Conservation (phyloP, 2,888 invertebrate species). For the Ganaspis brasiliensis region DNA sequence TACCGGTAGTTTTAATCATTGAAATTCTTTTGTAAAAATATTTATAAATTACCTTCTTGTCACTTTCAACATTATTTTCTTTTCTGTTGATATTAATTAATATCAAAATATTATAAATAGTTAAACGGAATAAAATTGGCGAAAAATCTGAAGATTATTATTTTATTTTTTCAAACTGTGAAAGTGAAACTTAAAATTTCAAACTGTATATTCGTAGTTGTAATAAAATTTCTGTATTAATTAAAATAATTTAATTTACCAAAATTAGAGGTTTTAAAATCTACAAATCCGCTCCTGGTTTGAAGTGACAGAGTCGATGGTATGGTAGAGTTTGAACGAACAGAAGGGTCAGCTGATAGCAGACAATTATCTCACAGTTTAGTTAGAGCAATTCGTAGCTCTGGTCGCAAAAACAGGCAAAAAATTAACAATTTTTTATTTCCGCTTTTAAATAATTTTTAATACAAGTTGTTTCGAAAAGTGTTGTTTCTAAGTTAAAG, state of each 20-base stretch:
- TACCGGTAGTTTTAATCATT: background rate
- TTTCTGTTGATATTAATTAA: no score
- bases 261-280: background rate
- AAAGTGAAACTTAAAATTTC: no score
- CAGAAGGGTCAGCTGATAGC: constrained; percentile 71
- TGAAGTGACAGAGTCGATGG: constrained; percentile 37
- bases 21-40: no score
- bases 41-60: no score
- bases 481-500: background rate
- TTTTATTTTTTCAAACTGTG: no score
- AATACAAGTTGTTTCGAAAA: background rate
- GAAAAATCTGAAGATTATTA: no score
- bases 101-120: no score
- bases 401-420: constrained; percentile 2
- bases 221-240: no score
- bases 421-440: background rate
- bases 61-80: no score
- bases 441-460: background rate
- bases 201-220: no score
- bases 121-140: no score
- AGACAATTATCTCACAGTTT: constrained; percentile 69
- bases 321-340: constrained; percentile 40
- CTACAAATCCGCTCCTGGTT: constrained; percentile 26
- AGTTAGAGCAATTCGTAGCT: constrained; percentile 62
- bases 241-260: no score